Evolutionary conservation across 2,797 vertebrate species (phyloP).

Genomic region (Xiphophorus birchmanni): DNA sequence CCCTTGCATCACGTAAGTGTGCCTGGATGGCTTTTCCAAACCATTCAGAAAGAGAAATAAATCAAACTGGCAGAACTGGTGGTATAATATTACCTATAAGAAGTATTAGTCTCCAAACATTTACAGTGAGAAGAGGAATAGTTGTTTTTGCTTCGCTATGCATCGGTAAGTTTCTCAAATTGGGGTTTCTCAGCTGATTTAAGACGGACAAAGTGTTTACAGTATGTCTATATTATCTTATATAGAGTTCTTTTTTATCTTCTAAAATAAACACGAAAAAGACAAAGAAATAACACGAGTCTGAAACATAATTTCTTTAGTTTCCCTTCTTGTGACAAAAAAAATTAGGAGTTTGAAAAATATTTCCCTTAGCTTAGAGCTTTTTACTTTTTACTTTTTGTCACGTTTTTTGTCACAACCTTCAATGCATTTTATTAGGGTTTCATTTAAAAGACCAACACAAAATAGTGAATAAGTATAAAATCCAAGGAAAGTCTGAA

Average conservation of each 20-base stretch:
- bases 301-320: background rate
- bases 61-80: background rate
- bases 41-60: conserved; percentile 9
- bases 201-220: conserved; percentile 56
- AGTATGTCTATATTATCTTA: conserved; percentile 79
- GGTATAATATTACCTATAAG: conserved; percentile 6
- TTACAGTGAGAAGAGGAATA: background rate
- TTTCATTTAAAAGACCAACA: background rate
- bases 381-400: background rate
- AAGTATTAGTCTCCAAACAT: background rate
- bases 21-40: conserved; percentile 3
- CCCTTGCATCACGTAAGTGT: background rate
- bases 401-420: background rate
- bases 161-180: conserved; percentile 10
- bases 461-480: background rate
- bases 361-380: background rate
- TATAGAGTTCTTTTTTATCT: conserved; percentile 64
- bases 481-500: background rate
- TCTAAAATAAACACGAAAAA: conserved; percentile 70
- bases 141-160: background rate
- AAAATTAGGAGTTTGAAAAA: background rate
- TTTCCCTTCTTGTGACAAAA: background rate
- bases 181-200: conserved; percentile 33
- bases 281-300: conserved; percentile 45
- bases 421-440: background rate